A percentile compares a stretch with the other conserved stretches of the same genome.
phyloP scores from a whole-genome alignment of 2,888 invertebrate species.

The Mythimna albipuncta region DNA sequence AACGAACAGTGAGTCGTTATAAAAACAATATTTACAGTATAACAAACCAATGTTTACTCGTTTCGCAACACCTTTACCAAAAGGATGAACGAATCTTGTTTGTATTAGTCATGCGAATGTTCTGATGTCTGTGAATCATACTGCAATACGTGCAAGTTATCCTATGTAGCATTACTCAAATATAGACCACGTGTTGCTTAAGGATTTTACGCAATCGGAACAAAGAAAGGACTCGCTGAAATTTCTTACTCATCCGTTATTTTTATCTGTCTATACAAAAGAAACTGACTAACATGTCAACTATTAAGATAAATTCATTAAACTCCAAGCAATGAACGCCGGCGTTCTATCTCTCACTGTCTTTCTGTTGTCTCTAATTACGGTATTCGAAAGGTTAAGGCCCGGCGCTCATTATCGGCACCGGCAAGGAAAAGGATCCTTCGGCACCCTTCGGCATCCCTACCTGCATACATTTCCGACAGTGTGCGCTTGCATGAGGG shows the following conservation, averaged over 20 bases:
- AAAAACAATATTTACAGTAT: constrained; percentile 23
- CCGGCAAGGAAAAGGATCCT: no score
- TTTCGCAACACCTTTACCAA: constrained; percentile 30
- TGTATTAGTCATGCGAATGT: constrained; percentile 48
- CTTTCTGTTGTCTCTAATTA: no score
- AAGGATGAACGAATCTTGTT: constrained; percentile 36
- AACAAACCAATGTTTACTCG: constrained; percentile 20
- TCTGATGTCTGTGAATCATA: constrained; percentile 75
- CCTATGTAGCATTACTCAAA: constrained; percentile 53
- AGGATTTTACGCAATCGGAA: constrained; percentile 17
- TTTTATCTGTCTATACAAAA: no score
- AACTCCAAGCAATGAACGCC: no score
- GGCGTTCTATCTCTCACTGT: no score
- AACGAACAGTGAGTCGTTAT: not conserved
- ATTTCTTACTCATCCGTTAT: not conserved
- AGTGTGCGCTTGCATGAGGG: no score
- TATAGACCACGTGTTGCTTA: constrained; percentile 50
- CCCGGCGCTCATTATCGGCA: no score
- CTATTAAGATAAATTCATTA: no score
- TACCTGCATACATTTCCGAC: no score
- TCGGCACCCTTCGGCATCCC: no score
- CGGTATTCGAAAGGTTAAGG: no score
- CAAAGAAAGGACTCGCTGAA: constrained; percentile 7
- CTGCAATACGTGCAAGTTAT: constrained; percentile 55
- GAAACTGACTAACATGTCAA: no score